Evolutionary conservation across 2,113 vertebrate genomes (phyloP), one percentile per base, ranked within the genome.

Genomic region (Sprattus sprattus): DNA sequence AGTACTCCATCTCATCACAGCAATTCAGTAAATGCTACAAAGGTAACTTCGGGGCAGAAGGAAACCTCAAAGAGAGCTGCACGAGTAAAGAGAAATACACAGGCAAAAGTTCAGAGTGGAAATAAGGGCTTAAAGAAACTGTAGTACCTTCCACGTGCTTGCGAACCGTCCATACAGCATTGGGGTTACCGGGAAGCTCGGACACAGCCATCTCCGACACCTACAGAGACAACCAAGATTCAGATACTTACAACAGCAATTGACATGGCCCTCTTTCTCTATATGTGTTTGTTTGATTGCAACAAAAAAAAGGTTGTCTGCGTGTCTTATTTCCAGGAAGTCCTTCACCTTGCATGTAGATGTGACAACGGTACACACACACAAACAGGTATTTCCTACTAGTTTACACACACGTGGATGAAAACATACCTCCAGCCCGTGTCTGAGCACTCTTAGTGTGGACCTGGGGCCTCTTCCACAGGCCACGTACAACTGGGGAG

Each of bases 171-270:
- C 98, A 99, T 28, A 99, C 98, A 88, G 98, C 98, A 52, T 99
- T 99, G 81, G 98, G 98, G 92, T 99, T 99, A 96, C 98, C 98
- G 0, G 98, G 98, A 89, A 99, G 96, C 92, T 99, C 98, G 0
- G 98, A 99, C 85, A 99, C 98, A 0, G 98, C 98, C 98, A 99
- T 99, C 95, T 99, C 98, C 0, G 98, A 99, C 0, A 99, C 98
- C 98, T 99, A 85, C 80, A 60, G 46, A 86, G 9, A 50, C 11
- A 28, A 6, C n/a, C 0, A 20, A 60, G 6, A 60, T 49, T 49
- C 9, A 49, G 8, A 49, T 49, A 49, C 47, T 49, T 49, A 49
- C 47, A 47, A 2, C 39, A 39, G 39, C 39, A 39, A 2, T 39
- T 39, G 39, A 39, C 39, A 39, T 39, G 39, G 39, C 1, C 2